Base-by-base conservation (phyloP, 2,113 vertebrate species). In the Brienomyrus longianalis region DNA sequence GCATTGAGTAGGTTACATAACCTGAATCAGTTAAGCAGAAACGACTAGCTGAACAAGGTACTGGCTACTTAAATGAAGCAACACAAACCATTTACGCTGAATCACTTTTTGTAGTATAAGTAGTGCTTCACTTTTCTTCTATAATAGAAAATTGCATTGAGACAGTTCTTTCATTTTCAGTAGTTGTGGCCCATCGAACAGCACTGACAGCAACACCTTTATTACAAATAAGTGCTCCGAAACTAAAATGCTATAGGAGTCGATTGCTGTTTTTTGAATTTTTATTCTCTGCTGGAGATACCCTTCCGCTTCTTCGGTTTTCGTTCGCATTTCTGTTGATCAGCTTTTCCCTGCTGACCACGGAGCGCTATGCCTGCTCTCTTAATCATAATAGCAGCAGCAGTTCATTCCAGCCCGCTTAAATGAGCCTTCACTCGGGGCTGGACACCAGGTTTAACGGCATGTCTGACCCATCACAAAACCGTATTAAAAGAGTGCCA, bases 401-500 rank as follows among this genome's bases (percentile, higher is more conserved):
- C 15, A 31, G 45, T 66, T 56, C 19, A 88, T 59, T 88, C 54
- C 21, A 74, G 62, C 59, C 62, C 23, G 0, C 47, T 92, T 51
- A 88, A 62, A 90, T 54, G 88, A 87, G 77, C 43, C 62, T 62
- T 89, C 15, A 84, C 85, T 92, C 92, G 5, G 92, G 91, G 94
- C 92, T 88, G 93, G 92, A 90, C 93, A 92, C 93, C 17, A 87
- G 43, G 86, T 93, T 92, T 93, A 93, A 93, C 94, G 92, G 93
- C 93, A 91, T 91, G 90, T 91, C 92, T 94, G 92, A 93, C 94
- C 93, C 93, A 92, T 92, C 93, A 94, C 62, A 91, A 93, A 93
- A 93, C 91, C 93, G 92, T 93, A 93, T 95, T 95, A 95, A 91
- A 92, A 94, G 93, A 93, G 94, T 95, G 94, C 93, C 93, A 92